These are phyloP conservation scores for Neodon shergylaensis DNA, from an alignment of 2,113 vertebrate species.

Conservation along the genomic window DNA sequence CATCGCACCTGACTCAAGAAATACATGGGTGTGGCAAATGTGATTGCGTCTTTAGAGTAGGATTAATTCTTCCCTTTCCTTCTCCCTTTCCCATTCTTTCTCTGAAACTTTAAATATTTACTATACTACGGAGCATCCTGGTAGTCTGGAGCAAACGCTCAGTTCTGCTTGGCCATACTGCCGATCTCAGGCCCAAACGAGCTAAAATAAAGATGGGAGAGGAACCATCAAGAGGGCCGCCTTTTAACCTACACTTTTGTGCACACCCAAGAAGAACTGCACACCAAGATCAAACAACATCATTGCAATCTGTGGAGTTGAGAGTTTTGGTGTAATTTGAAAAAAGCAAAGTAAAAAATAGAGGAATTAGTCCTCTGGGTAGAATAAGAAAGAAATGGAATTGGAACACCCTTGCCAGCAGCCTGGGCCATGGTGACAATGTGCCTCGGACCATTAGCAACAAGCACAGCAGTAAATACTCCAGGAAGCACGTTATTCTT, in stretches of 20 bases:
- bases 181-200: not conserved
- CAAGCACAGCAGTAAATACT: not conserved
- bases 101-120: not conserved
- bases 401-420: not conserved
- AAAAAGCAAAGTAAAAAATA: not conserved
- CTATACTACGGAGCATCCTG: not conserved
- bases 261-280: not conserved
- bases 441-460: not conserved
- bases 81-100: not conserved
- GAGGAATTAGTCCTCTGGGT: not conserved
- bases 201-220: not conserved
- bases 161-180: not conserved
- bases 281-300: not conserved
- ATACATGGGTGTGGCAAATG: not conserved
- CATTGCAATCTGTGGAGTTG: not conserved
- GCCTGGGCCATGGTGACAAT: accelerated
- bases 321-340: not conserved
- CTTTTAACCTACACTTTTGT: not conserved
- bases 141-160: not conserved
- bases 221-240: too few relatives aligned
- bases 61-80: not conserved
- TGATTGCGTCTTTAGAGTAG: not conserved
- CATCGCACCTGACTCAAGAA: not conserved
- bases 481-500: not conserved
- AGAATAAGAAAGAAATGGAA: not conserved